These are phyloP conservation scores for Gavialis gangeticus DNA, from an alignment of 2,113 vertebrate genomes.

Conservation along the genomic window DNA sequence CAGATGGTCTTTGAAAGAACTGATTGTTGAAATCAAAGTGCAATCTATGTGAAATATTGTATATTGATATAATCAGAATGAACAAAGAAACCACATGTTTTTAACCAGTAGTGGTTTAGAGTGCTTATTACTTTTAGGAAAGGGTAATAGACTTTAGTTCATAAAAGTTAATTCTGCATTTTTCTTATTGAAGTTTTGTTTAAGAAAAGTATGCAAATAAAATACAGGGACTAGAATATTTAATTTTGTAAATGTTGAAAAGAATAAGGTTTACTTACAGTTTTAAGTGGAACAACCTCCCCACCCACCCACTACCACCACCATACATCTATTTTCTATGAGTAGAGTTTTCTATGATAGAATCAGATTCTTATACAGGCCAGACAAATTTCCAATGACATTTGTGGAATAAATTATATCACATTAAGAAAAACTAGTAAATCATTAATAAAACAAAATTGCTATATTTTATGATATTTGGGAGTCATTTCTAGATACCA, in stretches of 20 bases:
- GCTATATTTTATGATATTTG: not conserved
- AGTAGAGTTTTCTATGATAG: not conserved
- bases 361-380: not conserved
- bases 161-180: accelerated
- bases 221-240: not conserved
- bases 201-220: not conserved
- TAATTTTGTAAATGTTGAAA: not conserved
- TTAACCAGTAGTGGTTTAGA: not conserved
- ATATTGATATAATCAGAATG: not conserved
- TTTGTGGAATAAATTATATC: not conserved
- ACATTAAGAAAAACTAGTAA: not conserved
- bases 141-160: accelerated
- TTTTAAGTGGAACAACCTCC: not conserved
- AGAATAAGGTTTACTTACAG: not conserved
- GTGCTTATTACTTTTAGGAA: not conserved
- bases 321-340: not conserved
- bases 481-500: not conserved
- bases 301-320: not conserved
- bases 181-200: not conserved
- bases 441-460: conserved; percentile 4
- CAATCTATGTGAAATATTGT: not conserved
- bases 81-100: not conserved
- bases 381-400: not conserved
- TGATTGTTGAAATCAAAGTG: conserved; percentile 36
- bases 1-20: conserved; percentile 35